Evolutionary conservation across 2,888 invertebrate genomes (phyloP), one percentile per base, ranked within the genome.

Genomic region (Teleiodes luculella): DNA sequence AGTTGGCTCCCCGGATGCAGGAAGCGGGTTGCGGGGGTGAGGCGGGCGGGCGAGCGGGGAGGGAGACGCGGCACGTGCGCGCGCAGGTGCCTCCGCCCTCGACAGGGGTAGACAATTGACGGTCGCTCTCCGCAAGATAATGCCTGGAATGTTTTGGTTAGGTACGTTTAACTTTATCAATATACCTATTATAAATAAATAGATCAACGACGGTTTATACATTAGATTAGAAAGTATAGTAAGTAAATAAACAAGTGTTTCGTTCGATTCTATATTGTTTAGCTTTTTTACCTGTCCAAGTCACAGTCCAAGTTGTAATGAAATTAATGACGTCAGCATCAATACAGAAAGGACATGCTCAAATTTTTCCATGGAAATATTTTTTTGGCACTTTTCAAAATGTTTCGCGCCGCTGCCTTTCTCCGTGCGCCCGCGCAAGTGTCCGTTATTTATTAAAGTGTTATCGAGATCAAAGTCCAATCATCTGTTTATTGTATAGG

Each of bases 1-100:
- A 28, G 52, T 47, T 49, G 28, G 50, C 53, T 53, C 53, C 54
- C 54, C 53, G 56, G 56, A 54, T 53, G 49, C 55, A 41, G 54
- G 54, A 49, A 49, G 24, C 49, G 49, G 49, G 49, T 24, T n/a
- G 72, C 68, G 75, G 76, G 74, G 72, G 70, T 59, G 60, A 56
- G 61, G 66, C 28, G 14, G 30, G 35, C 11, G 33, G 31, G 8
- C 8, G 67, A 56, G 63, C 54, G 60, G 55, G 57, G 60, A 64
- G 63, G 56, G 57, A 56, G 63, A 65, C 55, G 63, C 56, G 84
- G 85, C 85, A 77, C 87, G 87, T 83, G 86, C 86, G 80, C 78
- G 80, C 82, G 83, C 87, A 86, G 87, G 86, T 86, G 86, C 74
- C 72, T 68, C 62, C 63, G 64, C 65, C 64, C 67, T 62, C 58